Conservation (phyloP, 2,113 vertebrate species). For the Formicarius rufipectus region DNA sequence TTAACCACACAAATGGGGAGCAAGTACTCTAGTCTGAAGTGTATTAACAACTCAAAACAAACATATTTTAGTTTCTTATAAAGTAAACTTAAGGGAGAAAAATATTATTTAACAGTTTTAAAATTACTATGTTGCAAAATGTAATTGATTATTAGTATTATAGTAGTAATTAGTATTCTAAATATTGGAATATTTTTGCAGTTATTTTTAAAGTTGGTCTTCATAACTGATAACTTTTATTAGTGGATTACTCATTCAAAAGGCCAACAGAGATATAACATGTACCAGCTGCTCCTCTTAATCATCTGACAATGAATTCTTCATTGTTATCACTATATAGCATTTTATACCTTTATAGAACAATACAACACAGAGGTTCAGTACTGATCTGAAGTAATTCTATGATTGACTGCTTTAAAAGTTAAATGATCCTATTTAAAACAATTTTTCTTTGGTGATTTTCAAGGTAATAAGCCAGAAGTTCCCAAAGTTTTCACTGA, state of each 20-base stretch:
- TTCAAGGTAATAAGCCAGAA: not conserved
- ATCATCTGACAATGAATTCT: not conserved
- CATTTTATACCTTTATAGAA: not conserved
- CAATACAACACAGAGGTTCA: not conserved
- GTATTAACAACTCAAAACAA: not conserved
- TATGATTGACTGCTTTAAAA: not conserved
- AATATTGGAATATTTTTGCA: not conserved
- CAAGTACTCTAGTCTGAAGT: not conserved
- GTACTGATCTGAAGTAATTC: not conserved
- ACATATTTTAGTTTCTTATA: not conserved
- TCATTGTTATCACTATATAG: not conserved
- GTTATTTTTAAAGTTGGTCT: slow-evolving; percentile 4
- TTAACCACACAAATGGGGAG: not conserved
- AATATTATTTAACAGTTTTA: not conserved
- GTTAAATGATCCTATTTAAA: not conserved
- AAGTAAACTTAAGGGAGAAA: not conserved
- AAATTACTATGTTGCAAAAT: not conserved
- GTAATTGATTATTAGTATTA: not conserved
- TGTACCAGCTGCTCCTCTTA: slow-evolving; percentile 10
- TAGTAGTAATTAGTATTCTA: not conserved
- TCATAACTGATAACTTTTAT: not conserved
- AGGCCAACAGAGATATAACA: not conserved
- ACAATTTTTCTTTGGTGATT: not conserved
- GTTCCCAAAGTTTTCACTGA: not conserved
- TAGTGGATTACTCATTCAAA: slow-evolving; percentile 3